These are phyloP conservation scores for Procambarus virginalis DNA, from an alignment of 1,140 invertebrate genomes.

Conservation along the genomic window DNA sequence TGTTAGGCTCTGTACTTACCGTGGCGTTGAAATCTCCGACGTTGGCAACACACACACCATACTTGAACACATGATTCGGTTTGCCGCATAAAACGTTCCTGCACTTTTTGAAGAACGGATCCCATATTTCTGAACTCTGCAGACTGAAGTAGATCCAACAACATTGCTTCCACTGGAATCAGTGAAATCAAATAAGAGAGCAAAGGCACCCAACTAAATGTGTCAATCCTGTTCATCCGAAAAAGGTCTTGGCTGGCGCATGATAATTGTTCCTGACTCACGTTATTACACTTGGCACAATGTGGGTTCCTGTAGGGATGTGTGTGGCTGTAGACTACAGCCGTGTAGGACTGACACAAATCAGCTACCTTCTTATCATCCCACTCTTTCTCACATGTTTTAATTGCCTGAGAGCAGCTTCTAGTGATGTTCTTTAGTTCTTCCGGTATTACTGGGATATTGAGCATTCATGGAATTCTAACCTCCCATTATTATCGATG, in stretches of 20 bases:
- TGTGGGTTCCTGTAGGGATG: constrained; percentile 77
- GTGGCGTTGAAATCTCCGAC: background rate
- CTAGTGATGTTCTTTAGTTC: constrained; percentile 71
- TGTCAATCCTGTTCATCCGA: no score
- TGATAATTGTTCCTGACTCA: constrained; percentile 73
- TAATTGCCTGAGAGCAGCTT: constrained; percentile 71
- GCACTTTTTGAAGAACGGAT: no score
- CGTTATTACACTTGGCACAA: constrained; percentile 78
- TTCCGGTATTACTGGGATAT: constrained; percentile 72
- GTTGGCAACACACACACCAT: no score
- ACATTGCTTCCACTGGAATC: constrained; percentile 71
- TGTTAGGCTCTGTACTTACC: constrained; percentile 26
- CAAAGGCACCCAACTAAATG: constrained; percentile 75
- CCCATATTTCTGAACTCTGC: no score
- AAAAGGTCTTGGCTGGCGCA: constrained; percentile 5
- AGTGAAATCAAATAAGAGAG: constrained; percentile 77
- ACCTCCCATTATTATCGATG: constrained; percentile 45
- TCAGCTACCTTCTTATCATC: constrained; percentile 70
- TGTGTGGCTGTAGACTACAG: constrained; percentile 73
- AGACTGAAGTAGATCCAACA: constrained; percentile 73
- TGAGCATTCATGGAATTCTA: constrained; percentile 71
- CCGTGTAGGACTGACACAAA: constrained; percentile 74
- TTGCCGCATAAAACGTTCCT: no score
- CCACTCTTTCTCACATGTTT: constrained; percentile 73
- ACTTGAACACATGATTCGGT: no score